Evolutionary conservation across 2,888 invertebrate genomes (phyloP), one percentile per base, ranked within the genome.

Genomic region (Miltochrista miniata): DNA sequence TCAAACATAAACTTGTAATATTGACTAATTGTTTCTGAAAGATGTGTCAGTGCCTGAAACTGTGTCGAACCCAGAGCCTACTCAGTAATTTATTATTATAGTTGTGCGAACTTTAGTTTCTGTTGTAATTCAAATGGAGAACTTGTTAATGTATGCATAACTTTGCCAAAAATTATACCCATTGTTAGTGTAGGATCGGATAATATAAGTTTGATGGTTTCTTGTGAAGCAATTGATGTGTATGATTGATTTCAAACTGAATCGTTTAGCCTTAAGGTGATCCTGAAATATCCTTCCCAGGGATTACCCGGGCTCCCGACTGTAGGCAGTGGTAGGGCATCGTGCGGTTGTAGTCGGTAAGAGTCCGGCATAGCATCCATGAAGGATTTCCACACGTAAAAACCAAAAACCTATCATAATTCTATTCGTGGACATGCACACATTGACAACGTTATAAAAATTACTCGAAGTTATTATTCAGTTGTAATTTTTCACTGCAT

Each of bases 21-120:
- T 72, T 73, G 72, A 78, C 71, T 77, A 81, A 81, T 80, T 78
- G 74, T 76, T 80, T 78, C 73, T 70, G 58, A 61, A 71, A 73
- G 76, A 72, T 66, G 64, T 75, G 73, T 75, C 71, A 61, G 65
- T 70, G 73, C 72, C 64, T 63, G 47, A 48, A 39, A 51, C 49
- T 55, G 53, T 51, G 48, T 14, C 51, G 38, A 67, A 61, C 50
- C 59, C 54, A 35, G 42, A 45, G 54, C 31, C 36, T 38, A 13
- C 39, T 33, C 14, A 43, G 41, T 58, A 54, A 69, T 59, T 61
- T 67, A 64, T 59, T 58, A 61, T n/a, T 61, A 69, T 56, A 66
- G 59, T 59, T 61, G 42, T 18, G 36, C 30, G 45, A 50, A 64
- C 46, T 24, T 64, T 51, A 38, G 11, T 31, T 42, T 31, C 31